A percentile compares a stretch with the other conserved stretches of the same genome.
These are phyloP conservation scores for Microplitis demolitor DNA, from an alignment of 1,140 invertebrate genomes.

Conservation along the genomic window DNA sequence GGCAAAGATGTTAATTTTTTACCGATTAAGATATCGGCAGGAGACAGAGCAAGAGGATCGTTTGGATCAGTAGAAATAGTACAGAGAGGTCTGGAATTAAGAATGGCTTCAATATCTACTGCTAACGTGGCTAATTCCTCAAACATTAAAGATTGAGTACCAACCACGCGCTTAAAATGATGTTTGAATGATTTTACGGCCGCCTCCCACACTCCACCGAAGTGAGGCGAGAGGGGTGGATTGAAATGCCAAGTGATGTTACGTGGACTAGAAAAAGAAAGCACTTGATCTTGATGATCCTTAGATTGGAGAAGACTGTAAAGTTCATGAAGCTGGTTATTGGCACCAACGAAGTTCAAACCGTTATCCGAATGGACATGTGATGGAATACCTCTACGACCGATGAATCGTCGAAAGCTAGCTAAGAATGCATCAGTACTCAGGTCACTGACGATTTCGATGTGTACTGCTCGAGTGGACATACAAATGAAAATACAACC, in stretches of 20 bases:
- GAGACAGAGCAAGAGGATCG: constrained; percentile 30
- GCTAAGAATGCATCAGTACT: constrained; percentile 33
- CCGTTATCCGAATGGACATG: constrained; percentile 8
- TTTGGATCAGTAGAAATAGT: constrained; percentile 7
- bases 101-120: constrained; percentile 33
- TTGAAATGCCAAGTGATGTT: constrained; percentile 32
- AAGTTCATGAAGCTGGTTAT: background rate
- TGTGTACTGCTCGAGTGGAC: background rate
- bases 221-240: constrained; percentile 36
- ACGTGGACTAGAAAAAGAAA: constrained; percentile 35
- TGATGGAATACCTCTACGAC: constrained; percentile 2
- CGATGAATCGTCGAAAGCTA: constrained; percentile 26
- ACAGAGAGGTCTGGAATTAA: too few relatives aligned
- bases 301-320: background rate
- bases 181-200: constrained; percentile 26
- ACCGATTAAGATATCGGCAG: constrained; percentile 44
- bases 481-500: background rate
- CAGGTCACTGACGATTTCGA: background rate
- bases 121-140: constrained; percentile 31
- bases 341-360: constrained; percentile 25
- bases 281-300: constrained; percentile 9
- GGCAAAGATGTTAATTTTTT: background rate
- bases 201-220: constrained; percentile 40
- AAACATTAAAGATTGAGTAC: constrained; percentile 26
- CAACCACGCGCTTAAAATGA: constrained; percentile 17